A percentile compares a stretch with the other conserved stretches of the same genome.
Conservation (phyloP, 2,797 vertebrate genomes). For the Oreortyx pictus region DNA sequence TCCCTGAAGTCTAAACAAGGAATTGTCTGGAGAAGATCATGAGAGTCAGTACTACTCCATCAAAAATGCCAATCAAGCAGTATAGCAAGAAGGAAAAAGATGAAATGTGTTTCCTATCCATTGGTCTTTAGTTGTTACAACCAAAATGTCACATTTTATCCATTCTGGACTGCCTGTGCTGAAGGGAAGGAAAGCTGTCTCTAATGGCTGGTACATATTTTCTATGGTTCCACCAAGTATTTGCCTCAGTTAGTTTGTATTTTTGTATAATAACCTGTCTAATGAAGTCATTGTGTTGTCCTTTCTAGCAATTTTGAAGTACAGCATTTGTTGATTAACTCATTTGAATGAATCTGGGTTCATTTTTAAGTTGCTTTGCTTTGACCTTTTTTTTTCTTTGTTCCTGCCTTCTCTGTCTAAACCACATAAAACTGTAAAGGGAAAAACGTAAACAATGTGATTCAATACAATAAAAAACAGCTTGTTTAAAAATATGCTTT, state of each 20-base stretch:
- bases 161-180: background rate
- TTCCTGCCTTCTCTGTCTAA: conserved; percentile 49
- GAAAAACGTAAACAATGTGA: conserved; percentile 35
- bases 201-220: background rate
- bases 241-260: conserved; percentile 21
- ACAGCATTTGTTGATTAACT: conserved; percentile 66
- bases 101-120: background rate
- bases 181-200: background rate
- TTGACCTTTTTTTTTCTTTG: conserved; percentile 43
- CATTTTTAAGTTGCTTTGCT: conserved; percentile 64
- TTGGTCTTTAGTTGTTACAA: background rate
- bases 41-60: background rate
- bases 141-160: background rate
- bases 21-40: background rate
- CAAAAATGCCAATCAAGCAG: background rate
- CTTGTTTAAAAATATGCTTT: conserved; percentile 53
- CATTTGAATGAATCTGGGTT: conserved; percentile 52
- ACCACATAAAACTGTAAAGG: conserved; percentile 12
- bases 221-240: conserved; percentile 29
- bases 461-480: conserved; percentile 51
- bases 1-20: background rate
- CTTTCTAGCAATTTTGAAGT: conserved; percentile 51
- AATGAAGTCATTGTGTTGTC: conserved; percentile 33
- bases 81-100: background rate
- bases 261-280: conserved; percentile 6